These are phyloP conservation scores for Pyrocoelia pectoralis DNA, from an alignment of 2,888 invertebrate genomes.

Conservation along the genomic window DNA sequence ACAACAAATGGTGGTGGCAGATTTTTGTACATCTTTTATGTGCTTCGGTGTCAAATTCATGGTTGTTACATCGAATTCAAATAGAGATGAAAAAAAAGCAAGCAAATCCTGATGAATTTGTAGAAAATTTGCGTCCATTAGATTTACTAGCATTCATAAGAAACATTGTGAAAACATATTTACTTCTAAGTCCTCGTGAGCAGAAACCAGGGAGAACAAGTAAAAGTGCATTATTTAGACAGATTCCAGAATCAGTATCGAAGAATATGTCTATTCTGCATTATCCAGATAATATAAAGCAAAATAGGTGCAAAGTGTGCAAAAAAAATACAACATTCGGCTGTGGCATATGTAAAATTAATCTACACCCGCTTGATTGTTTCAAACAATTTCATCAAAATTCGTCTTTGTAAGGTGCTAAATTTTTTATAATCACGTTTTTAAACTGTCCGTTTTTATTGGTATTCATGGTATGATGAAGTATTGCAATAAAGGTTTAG, in stretches of 20 bases:
- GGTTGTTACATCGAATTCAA: constrained; percentile 9
- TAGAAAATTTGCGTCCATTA: background rate
- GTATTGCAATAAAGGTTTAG: too few relatives aligned
- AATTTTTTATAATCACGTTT: too few relatives aligned
- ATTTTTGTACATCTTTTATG: constrained; percentile 11
- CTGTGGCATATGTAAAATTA: too few relatives aligned
- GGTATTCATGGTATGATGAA: too few relatives aligned
- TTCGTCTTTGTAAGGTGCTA: too few relatives aligned
- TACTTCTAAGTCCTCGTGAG: background rate
- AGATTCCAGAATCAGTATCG: background rate
- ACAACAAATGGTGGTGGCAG: constrained; percentile 14
- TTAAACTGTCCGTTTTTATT: too few relatives aligned
- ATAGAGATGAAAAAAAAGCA: background rate
- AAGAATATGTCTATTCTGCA: background rate
- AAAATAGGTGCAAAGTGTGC: constrained; percentile 1
- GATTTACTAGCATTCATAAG: constrained; percentile 1
- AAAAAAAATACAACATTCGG: too few relatives aligned
- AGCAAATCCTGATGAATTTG: background rate
- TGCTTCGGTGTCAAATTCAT: constrained; percentile 7
- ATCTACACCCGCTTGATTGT: background rate
- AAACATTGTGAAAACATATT: constrained; percentile 33
- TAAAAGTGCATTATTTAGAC: constrained; percentile 1
- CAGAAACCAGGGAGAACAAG: constrained; percentile 4
- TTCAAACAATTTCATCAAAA: too few relatives aligned
- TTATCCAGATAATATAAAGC: constrained; percentile 5